phyloP scores from a whole-genome alignment of 1,140 invertebrate genomes.

The Zaprionus gabonicus region DNA sequence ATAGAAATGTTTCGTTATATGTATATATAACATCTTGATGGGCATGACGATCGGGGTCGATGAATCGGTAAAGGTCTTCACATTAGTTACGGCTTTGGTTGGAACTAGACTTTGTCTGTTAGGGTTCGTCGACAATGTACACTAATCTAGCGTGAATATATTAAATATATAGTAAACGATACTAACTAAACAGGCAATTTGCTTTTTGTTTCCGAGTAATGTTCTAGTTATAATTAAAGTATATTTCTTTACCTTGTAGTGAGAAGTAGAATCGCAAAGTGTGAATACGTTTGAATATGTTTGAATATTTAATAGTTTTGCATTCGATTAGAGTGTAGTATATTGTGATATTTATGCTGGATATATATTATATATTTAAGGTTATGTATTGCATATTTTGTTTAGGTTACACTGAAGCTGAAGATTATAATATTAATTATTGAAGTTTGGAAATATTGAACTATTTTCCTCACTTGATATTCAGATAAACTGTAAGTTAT shows the following conservation, averaged over 20 bases:
- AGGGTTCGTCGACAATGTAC: background rate
- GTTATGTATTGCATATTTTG: slow-evolving; percentile 12
- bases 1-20: slow-evolving; percentile 3
- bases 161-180: background rate
- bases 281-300: slow-evolving; percentile 13
- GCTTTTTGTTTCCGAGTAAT: background rate
- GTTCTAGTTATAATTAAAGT: background rate
- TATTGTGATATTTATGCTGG: slow-evolving; percentile 3
- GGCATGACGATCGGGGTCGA: background rate
- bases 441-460: background rate
- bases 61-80: background rate
- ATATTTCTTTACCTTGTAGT: slow-evolving; percentile 16
- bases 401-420: background rate
- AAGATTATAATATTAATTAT: background rate
- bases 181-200: background rate
- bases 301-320: slow-evolving; percentile 13
- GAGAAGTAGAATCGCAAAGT: slow-evolving; percentile 5
- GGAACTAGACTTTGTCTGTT: background rate
- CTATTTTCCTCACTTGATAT: background rate
- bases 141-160: slow-evolving; percentile 1
- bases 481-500: slow-evolving; percentile 8
- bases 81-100: background rate
- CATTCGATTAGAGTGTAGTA: slow-evolving; percentile 14
- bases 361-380: background rate
- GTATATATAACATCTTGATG: slow-evolving; percentile 11